phyloP scores from a whole-genome alignment of 2,888 invertebrate species.

The Epistrophe grossulariae region DNA sequence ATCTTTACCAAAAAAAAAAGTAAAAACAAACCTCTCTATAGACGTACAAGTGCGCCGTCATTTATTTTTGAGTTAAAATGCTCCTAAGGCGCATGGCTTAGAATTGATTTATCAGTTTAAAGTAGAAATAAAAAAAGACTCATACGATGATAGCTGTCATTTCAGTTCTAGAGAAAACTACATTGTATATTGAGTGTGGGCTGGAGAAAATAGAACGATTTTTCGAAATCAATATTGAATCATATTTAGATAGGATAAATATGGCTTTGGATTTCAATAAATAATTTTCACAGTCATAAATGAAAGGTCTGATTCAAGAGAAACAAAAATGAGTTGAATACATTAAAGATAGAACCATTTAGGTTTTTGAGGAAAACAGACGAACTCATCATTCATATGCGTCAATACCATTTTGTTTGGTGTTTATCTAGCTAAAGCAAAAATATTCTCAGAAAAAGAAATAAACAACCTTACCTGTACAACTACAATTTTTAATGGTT shows the following conservation, averaged over 20 bases:
- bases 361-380: background rate
- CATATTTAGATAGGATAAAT: background rate
- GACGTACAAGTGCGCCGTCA: constrained; percentile 47
- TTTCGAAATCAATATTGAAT: constrained; percentile 33
- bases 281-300: background rate
- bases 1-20: background rate
- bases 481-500: too few relatives aligned
- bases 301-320: background rate
- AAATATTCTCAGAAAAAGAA: too few relatives aligned
- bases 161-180: constrained; percentile 30
- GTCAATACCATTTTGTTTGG: background rate
- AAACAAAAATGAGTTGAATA: background rate
- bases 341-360: background rate
- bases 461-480: too few relatives aligned
- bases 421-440: too few relatives aligned
- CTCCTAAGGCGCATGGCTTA: constrained; percentile 12
- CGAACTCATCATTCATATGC: background rate
- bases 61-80: constrained; percentile 13
- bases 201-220: background rate
- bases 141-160: constrained; percentile 20
- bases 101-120: constrained; percentile 29
- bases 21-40: constrained; percentile 22
- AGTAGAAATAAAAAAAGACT: constrained; percentile 4
- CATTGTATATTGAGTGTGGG: background rate
- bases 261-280: background rate